Percentiles rank a stretch among this genome's conserved stretches.
Conservation (phyloP, 2,888 invertebrate species). For the Acanthoscelides obtectus region DNA sequence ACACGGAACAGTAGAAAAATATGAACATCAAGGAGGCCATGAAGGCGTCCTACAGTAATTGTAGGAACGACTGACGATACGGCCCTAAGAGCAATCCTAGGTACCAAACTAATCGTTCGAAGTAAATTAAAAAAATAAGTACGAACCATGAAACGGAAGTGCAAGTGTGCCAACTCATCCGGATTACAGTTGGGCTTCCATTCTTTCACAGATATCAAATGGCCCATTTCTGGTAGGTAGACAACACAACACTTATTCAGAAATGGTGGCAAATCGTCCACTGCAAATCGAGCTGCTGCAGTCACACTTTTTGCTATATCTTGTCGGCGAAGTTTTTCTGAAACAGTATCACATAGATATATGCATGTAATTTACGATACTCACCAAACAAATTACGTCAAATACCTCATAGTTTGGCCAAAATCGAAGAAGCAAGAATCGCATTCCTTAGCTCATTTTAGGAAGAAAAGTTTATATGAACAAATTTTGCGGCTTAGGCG, state of each 20-base stretch:
- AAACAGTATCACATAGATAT: slow-evolving; percentile 19
- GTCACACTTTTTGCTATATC: slow-evolving; percentile 69
- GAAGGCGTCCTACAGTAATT: no score
- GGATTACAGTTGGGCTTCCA: slow-evolving; percentile 56
- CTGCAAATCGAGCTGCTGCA: slow-evolving; percentile 65
- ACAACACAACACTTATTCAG: slow-evolving; percentile 64
- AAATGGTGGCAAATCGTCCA: slow-evolving; percentile 61
- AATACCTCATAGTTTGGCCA: no score
- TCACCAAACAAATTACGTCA: slow-evolving; percentile 1
- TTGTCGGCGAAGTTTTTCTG: slow-evolving; percentile 66
- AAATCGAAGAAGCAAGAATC: no score
- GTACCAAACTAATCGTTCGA: no score
- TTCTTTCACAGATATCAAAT: slow-evolving; percentile 69
- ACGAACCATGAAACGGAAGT: slow-evolving; percentile 66
- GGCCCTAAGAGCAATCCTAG: no score
- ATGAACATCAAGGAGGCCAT: no score
- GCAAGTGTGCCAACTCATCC: slow-evolving; percentile 57
- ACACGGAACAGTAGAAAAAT: no score
- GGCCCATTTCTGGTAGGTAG: slow-evolving; percentile 73
- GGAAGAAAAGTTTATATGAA: no score
- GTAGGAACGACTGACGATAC: no score
- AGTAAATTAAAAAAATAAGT: no score
- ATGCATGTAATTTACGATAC: background rate
- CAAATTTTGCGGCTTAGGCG: no score
- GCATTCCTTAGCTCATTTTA: no score